Base-by-base conservation (phyloP, 2,797 vertebrate species). In the Sebastes minor region DNA sequence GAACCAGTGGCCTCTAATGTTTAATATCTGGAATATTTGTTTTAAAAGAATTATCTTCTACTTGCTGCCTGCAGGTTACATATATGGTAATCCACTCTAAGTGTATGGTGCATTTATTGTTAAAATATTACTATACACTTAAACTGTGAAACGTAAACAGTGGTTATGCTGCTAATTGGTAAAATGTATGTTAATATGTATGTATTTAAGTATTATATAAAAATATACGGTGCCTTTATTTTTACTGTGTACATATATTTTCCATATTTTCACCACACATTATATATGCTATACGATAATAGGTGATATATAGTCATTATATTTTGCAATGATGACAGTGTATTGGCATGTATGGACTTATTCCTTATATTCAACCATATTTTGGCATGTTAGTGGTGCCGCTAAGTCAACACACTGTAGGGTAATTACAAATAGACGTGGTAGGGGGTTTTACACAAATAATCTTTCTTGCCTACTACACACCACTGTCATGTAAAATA, bases 371-470 rank as follows among this genome's bases (percentile, higher is more conserved):
- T 63, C 20, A 63, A 3, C 3, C 32, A 28, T 32, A 56, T 71
- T 23, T n/a, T 30, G n/a, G 27, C 35, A 71, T 13, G 27, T 67
- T 20, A 13, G 12, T 12, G 10, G 33, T 57, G 56, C 18, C 20
- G 33, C 16, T 23, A 74, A 16, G 0, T 52, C 2, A 20, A 52
- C 22, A 20, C 20, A 60, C 6, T n/a, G 30, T 18, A 8, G 4
- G 20, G 23, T 22, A 38, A 5, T 23, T 66, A 28, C 22, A 86
- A 60, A 60, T 63, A 71, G 33, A 78, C 16, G 1, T 67, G 18
- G 32, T 11, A 69, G 10, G 53, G 68, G 38, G 76, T 57, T 71
- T 28, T 61, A 72, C 33, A 61, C 46, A 78, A 73, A 71, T 30
- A 70, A 27, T 4, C 69, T 20, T 28, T 59, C 25, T 6, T 59